A percentile compares a stretch with the other conserved stretches of the same genome.
Evolutionary conservation across 2,797 vertebrate species (phyloP).

Genomic region (Rhodeus uyekii): DNA sequence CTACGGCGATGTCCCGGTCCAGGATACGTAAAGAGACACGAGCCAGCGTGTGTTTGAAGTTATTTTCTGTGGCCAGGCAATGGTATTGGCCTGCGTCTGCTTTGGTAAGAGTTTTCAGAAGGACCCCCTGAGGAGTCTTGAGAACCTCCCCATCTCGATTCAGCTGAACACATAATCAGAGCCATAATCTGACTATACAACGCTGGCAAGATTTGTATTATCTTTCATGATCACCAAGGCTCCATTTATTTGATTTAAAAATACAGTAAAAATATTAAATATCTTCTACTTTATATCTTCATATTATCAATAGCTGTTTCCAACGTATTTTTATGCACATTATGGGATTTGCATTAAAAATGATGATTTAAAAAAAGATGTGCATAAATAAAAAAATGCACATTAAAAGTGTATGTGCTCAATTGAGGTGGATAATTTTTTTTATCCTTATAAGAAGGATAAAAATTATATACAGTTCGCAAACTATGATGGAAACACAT

Average conservation of each 20-base stretch:
- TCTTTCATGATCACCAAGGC: background rate
- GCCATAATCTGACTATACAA: background rate
- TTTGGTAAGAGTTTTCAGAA: slow-evolving; percentile 78
- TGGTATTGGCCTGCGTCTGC: slow-evolving; percentile 80
- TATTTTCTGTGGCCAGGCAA: slow-evolving; percentile 83
- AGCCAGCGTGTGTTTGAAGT: slow-evolving; percentile 82
- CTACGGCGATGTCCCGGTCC: slow-evolving; percentile 80
- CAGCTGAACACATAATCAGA: slow-evolving; percentile 63
- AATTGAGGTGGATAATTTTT: no score
- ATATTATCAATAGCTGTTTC: no score
- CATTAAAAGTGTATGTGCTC: no score
- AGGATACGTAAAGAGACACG: slow-evolving; percentile 79
- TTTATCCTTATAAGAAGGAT: no score
- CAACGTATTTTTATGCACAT: no score
- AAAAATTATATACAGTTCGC: no score
- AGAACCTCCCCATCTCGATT: slow-evolving; percentile 72
- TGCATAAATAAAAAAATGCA: no score
- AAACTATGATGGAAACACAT: background rate
- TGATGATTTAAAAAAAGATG: no score
- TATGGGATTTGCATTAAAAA: no score
- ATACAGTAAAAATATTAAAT: background rate
- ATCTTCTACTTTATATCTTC: background rate
- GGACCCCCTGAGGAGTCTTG: slow-evolving; percentile 80
- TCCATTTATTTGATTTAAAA: background rate
- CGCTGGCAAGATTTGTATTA: background rate